Base-by-base conservation (phyloP, 2,113 vertebrate species). In the Carlito syrichta region DNA sequence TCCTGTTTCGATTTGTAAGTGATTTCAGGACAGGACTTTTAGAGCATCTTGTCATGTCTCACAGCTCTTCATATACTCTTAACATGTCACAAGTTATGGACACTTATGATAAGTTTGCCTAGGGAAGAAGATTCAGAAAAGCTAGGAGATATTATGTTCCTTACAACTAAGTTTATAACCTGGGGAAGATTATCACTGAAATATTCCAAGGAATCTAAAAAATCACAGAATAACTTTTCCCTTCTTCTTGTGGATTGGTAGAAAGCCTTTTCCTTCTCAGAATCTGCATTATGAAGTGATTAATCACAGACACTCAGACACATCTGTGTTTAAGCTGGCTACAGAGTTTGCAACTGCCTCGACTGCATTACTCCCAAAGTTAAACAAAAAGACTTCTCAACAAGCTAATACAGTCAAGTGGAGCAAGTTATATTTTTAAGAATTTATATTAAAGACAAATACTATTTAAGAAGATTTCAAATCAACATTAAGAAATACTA, bases 391-490 rank as follows among this genome's bases (percentile, higher is more conserved):
- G 73, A 30, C 5, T 94, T 95, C 43, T 48, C 12, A n/a, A 13
- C 32, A 87, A 94, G 38, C 32, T 92, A 69, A 93, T 90, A 89
- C 83, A 89, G 69, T 58, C 69, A 78, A 94, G 6, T 30, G 3
- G 52, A 91, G 52, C 71, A 92, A 96, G 93, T 69, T 20, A 93
- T 27, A 62, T 35, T 32, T 58, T 94, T 66, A 90, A 86, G 30
- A 92, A 84, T 56, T 79, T 90, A 43, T 83, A 87, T 92, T 71
- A 86, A 81, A 88, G 60, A 58, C 16, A 83, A 89, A 82, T 86
- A 56, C 90, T 87, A 23, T 84, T 91, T 94, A 91, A 85, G 48
- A 95, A 58, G 60, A 91, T 63, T 69, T 83, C 91, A 78, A 56
- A 62, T 43, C 86, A 95, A 96, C 20, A 87, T 84, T 84, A 94